These are phyloP conservation scores for Eufriesea mexicana DNA, from an alignment of 1,140 invertebrate genomes.

Conservation along the genomic window DNA sequence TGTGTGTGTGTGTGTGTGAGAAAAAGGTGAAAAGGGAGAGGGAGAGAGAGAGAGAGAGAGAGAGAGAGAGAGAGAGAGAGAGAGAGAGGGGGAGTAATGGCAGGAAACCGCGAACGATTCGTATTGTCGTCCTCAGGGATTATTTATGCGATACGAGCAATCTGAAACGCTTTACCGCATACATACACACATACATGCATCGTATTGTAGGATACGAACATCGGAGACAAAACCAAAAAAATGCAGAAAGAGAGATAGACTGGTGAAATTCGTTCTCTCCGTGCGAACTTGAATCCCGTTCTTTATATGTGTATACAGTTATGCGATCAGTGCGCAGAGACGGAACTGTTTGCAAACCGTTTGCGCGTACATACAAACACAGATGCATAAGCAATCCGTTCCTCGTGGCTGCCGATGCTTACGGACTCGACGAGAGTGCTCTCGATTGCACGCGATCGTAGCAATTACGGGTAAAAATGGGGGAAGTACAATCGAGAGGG, in stretches of 20 bases:
- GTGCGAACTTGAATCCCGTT: background rate
- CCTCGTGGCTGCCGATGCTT: conserved; percentile 2
- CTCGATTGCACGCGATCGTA: conserved; percentile 25
- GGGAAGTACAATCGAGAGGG: background rate
- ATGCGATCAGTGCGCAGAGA: background rate
- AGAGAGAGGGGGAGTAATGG: background rate
- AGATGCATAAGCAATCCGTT: conserved; percentile 4
- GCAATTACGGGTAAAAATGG: conserved; percentile 21
- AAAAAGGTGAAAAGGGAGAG: no score
- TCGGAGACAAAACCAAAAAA: background rate
- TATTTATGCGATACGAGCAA: conserved; percentile 27
- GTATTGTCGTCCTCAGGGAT: conserved; percentile 33
- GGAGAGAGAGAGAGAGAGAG: background rate
- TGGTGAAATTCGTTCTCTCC: conserved; percentile 13
- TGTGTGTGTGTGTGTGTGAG: no score
- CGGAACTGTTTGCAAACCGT: background rate
- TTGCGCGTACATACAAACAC: background rate
- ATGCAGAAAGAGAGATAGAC: background rate
- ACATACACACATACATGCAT: background rate
- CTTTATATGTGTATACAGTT: background rate
- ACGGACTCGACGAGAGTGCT: background rate
- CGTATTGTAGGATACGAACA: background rate
- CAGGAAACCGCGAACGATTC: background rate
- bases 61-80: background rate
- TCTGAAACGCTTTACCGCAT: conserved; percentile 20